phyloP scores from a whole-genome alignment of 1,140 invertebrate species.

The Dinothrombium tinctorium region DNA sequence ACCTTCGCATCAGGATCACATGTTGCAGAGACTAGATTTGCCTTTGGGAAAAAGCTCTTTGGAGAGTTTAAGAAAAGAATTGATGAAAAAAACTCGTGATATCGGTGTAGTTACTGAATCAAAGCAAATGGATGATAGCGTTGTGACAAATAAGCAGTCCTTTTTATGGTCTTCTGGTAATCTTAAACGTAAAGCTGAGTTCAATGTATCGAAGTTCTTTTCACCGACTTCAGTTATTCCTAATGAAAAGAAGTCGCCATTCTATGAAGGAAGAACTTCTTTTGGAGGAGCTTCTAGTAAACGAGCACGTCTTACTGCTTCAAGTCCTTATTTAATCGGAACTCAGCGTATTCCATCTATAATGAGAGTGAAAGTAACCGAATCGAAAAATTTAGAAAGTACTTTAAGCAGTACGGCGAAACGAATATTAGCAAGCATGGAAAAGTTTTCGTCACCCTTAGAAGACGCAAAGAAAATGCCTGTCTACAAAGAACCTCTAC shows the following conservation, averaged over 20 bases:
- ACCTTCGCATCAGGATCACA: neutral
- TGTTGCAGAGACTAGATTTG: neutral
- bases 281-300: constrained; percentile 50
- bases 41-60: neutral
- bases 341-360: neutral
- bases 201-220: neutral
- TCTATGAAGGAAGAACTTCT: constrained; percentile 49
- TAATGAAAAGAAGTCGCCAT: constrained; percentile 29
- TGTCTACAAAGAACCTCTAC: too few relatives aligned
- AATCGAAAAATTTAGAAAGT: constrained; percentile 6
- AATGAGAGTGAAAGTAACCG: neutral
- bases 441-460: constrained; percentile 23
- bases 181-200: neutral
- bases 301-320: constrained; percentile 16
- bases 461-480: constrained; percentile 21
- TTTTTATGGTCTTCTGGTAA: neutral
- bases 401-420: constrained; percentile 22
- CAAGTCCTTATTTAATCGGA: constrained; percentile 14
- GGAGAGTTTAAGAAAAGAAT: neutral
- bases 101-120: too few relatives aligned
- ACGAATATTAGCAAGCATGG: constrained; percentile 21
- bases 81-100: too few relatives aligned
- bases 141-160: too few relatives aligned
- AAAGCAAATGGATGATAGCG: too few relatives aligned
- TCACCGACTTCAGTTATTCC: neutral